Percentiles rank a stretch among this genome's conserved stretches.
phyloP scores from a whole-genome alignment of 2,888 invertebrate species.

The Coronaproctus castanopsis region DNA sequence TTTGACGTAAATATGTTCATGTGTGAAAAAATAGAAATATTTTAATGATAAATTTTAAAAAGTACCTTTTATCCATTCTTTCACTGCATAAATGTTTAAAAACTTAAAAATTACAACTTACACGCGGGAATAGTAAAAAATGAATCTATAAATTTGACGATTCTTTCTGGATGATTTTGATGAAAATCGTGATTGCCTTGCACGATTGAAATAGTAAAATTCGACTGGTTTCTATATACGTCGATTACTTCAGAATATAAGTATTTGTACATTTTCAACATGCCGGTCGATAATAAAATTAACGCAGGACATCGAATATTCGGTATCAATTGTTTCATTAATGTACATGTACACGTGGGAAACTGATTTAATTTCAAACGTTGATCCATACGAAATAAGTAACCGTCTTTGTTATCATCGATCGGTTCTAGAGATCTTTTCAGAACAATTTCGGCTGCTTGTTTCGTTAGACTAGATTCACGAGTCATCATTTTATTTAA shows the following conservation, averaged over 20 bases:
- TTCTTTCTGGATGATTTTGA: constrained; percentile 19
- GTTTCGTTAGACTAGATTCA: constrained; percentile 17
- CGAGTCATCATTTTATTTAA: constrained; percentile 17
- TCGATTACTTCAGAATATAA: constrained; percentile 2
- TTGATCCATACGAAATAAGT: constrained; percentile 24
- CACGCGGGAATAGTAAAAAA: no score
- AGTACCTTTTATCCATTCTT: no score
- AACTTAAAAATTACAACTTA: no score
- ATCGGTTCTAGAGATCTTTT: constrained; percentile 16
- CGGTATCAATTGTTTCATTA: constrained; percentile 14
- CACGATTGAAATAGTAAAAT: constrained; percentile 15
- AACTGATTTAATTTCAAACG: constrained; percentile 19
- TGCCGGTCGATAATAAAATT: constrained; percentile 17
- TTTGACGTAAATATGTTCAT: no score
- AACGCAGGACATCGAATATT: constrained; percentile 18
- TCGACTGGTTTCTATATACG: constrained; percentile 8
- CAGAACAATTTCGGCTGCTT: constrained; percentile 20
- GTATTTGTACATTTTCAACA: constrained; percentile 4
- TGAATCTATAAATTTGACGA: no score
- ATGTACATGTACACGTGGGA: constrained; percentile 14
- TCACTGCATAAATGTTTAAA: no score
- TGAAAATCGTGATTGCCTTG: constrained; percentile 22
- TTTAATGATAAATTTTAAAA: no score
- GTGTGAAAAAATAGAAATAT: no score
- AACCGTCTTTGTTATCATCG: constrained; percentile 15